Evolutionary conservation across 1,140 invertebrate species (phyloP), one percentile per base, ranked within the genome.

Genomic region (Solen grandis): DNA sequence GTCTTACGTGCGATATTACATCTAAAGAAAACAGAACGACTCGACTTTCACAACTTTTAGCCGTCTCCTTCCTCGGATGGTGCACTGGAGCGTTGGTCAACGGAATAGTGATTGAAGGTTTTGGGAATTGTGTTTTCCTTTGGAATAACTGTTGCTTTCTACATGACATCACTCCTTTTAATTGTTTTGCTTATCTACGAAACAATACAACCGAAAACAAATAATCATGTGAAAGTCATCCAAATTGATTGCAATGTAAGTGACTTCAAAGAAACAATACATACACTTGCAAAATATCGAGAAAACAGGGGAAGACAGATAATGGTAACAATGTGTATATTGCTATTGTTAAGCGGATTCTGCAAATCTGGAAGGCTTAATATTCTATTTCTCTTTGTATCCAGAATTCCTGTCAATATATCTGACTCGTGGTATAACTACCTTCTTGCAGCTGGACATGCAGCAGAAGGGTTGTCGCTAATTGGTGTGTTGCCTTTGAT

Each of bases 301-400:
- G n/a, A n/a, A n/a, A n/a, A n/a, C n/a, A n/a, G 91, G 73, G 87
- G 89, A 10, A 90, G 91, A 2, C 90, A 92, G 62, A 84, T 87
- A 76, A 90, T 91, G 63, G 85, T 90, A 0, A 92, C 90, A 0
- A 80, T 92, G 52, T 66, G n/a, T n/a, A n/a, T n/a, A n/a, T n/a
- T n/a, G n/a, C 91, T 10, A 90, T 88, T 79, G 88, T 90, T 0
- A 82, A 88, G 33, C 77, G 84, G 38, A 77, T 76, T 16, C 91
- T 91, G 1, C 72, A 92, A 3, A 86, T 78, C 69, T 92, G 91
- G 91, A n/a, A n/a, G n/a, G n/a, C n/a, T n/a, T n/a, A n/a, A n/a
- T n/a, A n/a, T n/a, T n/a, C n/a, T n/a, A n/a, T n/a, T n/a, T n/a
- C n/a, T n/a, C n/a, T n/a, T n/a, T n/a, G n/a, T n/a, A n/a, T n/a